Evolutionary conservation across 2,113 vertebrate species (phyloP).

Genomic region (Mesembrinibis cayennensis): DNA sequence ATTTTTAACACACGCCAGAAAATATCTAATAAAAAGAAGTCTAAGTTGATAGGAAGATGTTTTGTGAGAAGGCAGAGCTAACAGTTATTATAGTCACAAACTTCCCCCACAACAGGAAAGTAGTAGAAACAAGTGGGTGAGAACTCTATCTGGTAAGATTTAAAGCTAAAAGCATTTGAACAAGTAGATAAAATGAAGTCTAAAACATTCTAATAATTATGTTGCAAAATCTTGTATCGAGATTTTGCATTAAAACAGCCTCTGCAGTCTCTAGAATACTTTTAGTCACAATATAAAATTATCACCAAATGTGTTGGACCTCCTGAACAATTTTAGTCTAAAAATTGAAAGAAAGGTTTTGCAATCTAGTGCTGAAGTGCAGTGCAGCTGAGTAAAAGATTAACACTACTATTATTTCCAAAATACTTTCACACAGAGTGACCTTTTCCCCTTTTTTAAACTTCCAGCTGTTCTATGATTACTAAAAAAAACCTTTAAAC

Average conservation of each 20-base stretch:
- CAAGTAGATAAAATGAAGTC: not conserved
- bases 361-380: not conserved
- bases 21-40: not conserved
- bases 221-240: not conserved
- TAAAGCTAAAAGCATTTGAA: not conserved
- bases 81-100: not conserved
- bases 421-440: not conserved
- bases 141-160: not conserved
- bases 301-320: not conserved
- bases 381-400: not conserved
- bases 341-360: not conserved
- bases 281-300: not conserved
- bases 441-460: not conserved
- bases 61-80: not conserved
- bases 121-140: not conserved
- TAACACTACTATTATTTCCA: not conserved
- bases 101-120: not conserved
- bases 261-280: not conserved
- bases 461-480: not conserved
- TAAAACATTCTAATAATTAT: not conserved
- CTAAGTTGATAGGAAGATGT: not conserved
- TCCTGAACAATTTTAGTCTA: not conserved
- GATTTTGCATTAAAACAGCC: not conserved
- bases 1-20: not conserved
- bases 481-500: not conserved